Conservation (phyloP, 2,797 vertebrate genomes). For the Myotis findleyi region DNA sequence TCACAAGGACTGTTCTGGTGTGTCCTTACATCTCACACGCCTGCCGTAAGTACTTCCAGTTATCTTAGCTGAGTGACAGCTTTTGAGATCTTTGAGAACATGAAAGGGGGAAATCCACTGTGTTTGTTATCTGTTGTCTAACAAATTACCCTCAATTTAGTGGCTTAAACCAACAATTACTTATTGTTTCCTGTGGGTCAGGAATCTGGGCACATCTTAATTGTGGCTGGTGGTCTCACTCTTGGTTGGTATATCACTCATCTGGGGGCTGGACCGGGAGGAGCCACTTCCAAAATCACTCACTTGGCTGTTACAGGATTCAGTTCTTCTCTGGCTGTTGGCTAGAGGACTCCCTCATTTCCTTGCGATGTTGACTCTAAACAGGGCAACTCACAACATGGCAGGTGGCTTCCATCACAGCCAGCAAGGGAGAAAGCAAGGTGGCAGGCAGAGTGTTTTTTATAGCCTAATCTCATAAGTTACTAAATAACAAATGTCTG, state of each 20-base stretch:
- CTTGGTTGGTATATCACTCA: neutral
- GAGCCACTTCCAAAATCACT: neutral
- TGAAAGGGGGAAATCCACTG: neutral
- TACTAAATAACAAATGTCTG: neutral
- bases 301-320: neutral
- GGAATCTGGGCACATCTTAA: neutral
- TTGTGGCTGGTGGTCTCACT: neutral
- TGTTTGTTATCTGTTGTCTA: neutral
- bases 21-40: slow-evolving; percentile 94
- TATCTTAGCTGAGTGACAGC: neutral
- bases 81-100: neutral
- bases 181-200: neutral
- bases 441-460: neutral
- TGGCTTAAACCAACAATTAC: neutral
- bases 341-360: neutral
- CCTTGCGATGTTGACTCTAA: neutral
- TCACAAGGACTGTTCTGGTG: slow-evolving; percentile 97
- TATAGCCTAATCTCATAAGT: neutral
- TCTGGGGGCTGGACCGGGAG: accelerated
- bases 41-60: slow-evolving; percentile 91
- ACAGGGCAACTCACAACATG: neutral
- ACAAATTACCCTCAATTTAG: neutral
- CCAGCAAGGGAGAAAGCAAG: neutral
- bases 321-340: neutral
- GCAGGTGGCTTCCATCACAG: neutral